These are phyloP conservation scores for Eristalis pertinax DNA, from an alignment of 2,888 invertebrate genomes.

Conservation along the genomic window DNA sequence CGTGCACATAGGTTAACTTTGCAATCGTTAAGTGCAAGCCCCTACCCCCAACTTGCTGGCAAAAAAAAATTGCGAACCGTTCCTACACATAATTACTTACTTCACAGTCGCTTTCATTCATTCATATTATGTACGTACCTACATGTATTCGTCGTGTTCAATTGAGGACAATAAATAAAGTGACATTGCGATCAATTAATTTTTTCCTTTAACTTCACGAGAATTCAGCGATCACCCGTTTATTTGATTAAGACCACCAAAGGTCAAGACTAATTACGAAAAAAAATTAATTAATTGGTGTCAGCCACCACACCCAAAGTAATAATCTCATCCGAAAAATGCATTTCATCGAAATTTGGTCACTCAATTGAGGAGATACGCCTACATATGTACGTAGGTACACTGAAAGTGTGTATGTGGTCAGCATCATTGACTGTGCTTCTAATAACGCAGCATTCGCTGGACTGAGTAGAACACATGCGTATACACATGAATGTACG, in stretches of 20 bases:
- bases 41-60: too few relatives aligned
- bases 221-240: slow-evolving; percentile 7
- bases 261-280: slow-evolving; percentile 48
- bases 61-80: neutral
- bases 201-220: slow-evolving; percentile 5
- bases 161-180: neutral
- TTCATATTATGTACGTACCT: neutral
- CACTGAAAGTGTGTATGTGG: neutral
- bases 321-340: slow-evolving; percentile 32
- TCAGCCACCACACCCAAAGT: slow-evolving; percentile 47
- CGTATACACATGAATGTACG: neutral
- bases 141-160: neutral
- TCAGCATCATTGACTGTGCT: neutral
- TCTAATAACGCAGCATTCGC: slow-evolving; percentile 1
- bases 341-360: slow-evolving; percentile 41
- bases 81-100: neutral
- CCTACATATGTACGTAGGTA: neutral
- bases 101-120: too few relatives aligned
- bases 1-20: too few relatives aligned
- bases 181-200: slow-evolving; percentile 40
- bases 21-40: too few relatives aligned
- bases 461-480: neutral
- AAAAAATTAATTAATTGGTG: slow-evolving; percentile 52
- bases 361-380: slow-evolving; percentile 37
- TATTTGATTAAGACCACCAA: slow-evolving; percentile 41